Evolutionary conservation across 2,888 invertebrate species (phyloP).

Genomic region (Holacanthella duospinosa): DNA sequence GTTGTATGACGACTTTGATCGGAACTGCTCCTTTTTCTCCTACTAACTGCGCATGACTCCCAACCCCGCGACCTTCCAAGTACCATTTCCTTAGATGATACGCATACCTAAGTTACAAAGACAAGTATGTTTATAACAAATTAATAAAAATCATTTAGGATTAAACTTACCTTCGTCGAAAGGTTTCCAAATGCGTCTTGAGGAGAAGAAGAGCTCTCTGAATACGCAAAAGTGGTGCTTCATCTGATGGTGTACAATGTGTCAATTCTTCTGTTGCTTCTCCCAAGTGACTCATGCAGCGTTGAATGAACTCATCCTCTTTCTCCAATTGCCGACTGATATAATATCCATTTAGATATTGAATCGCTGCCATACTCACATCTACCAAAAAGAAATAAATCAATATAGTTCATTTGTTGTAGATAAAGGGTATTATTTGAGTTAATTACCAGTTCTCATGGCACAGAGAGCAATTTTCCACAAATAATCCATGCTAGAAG

Average conservation of each 20-base stretch:
- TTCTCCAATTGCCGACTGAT: slow-evolving; percentile 82
- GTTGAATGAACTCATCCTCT: slow-evolving; percentile 83
- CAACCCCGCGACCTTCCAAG: slow-evolving; percentile 65
- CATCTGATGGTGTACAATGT: slow-evolving; percentile 46
- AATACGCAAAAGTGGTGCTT: slow-evolving; percentile 74
- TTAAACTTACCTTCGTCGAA: slow-evolving; percentile 56
- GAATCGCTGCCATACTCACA: slow-evolving; percentile 88
- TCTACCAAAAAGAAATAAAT: slow-evolving; percentile 45
- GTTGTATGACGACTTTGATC: slow-evolving; percentile 71
- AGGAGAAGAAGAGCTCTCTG: slow-evolving; percentile 77
- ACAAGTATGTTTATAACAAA: slow-evolving; percentile 12
- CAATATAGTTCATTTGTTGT: not conserved
- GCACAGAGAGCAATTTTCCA: slow-evolving; percentile 89
- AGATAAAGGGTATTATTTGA: not conserved
- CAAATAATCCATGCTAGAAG: slow-evolving; percentile 81
- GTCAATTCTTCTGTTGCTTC: slow-evolving; percentile 65
- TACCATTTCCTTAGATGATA: slow-evolving; percentile 83
- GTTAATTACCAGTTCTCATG: slow-evolving; percentile 58
- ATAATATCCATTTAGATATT: slow-evolving; percentile 86
- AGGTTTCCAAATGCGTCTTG: slow-evolving; percentile 87
- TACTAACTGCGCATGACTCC: slow-evolving; percentile 61
- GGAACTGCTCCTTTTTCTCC: slow-evolving; percentile 54
- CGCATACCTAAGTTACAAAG: slow-evolving; percentile 61
- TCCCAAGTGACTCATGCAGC: slow-evolving; percentile 83
- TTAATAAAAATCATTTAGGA: slow-evolving; percentile 10